Evolutionary conservation across 2,888 invertebrate species (phyloP), one percentile per base, ranked within the genome.

Genomic region (Chalcosyrphus nemorum): DNA sequence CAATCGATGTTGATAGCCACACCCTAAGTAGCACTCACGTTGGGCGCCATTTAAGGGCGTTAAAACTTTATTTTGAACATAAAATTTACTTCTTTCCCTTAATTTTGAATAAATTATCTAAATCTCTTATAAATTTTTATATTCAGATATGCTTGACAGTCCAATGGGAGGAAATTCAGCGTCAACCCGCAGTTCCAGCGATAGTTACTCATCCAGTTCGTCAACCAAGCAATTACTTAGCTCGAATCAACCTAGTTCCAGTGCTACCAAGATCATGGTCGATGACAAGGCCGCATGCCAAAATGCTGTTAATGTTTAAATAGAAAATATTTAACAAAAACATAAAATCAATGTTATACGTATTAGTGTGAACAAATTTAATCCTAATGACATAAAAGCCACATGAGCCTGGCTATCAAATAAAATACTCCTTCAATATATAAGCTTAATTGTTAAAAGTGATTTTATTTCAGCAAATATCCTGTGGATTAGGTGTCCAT

Each of bases 161-260:
- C 96, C 96, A 6, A 92, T 95, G 78, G 94, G 94, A 82, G 90
- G 89, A 9, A 91, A 91, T 74, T 91, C 92, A 41, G 89, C 91
- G 3, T 91, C 91, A 11, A 91, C 92, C 13, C 94, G 96, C 56
- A 96, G 96, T 84, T 96, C 96, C 77, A 95, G 95, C 72, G 96
- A 96, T 89, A 96, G 96, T 88, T 96, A 95, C 92, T 95, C 95
- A 87, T 96, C 96, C 5, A 94, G 95, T 71, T 95, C 95, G n/a
- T 96, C 96, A 50, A 95, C 96, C 2, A 93, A 95, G 24, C 95
- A 95, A 89, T 91, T 96, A 86, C 92, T 96, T 86, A 93, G 94
- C 72, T 92, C 93, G 15, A 92, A 92, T 86, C 90, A 90, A 65
- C 88, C 90, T 38, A 88, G 90, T 77, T 88, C 89, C 61, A 87